Evolutionary conservation across 2,797 vertebrate species (phyloP).

Genomic region (Rhynchonycteris naso): DNA sequence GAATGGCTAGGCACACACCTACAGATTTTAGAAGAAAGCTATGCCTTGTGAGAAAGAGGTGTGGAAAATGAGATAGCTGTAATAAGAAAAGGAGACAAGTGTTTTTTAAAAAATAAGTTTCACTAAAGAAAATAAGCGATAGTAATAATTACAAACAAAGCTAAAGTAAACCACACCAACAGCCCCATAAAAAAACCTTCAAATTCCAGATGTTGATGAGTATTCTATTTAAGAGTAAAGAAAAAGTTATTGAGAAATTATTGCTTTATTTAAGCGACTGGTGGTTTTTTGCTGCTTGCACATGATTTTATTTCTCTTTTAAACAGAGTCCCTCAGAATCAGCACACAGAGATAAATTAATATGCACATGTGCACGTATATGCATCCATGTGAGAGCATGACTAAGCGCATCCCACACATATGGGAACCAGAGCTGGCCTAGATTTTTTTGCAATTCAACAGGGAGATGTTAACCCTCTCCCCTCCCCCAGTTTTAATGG

Average conservation of each 20-base stretch:
- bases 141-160: constrained; percentile 15
- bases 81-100: constrained; percentile 12
- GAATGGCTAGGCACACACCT: constrained; percentile 80
- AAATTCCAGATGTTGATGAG: constrained; percentile 41
- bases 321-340: constrained; percentile 40
- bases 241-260: constrained; percentile 14
- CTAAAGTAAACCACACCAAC: constrained; percentile 27
- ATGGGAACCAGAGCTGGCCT: constrained; percentile 68
- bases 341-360: constrained; percentile 22
- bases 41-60: constrained; percentile 59
- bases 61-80: not conserved
- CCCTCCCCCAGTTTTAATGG: constrained; percentile 39
- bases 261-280: constrained; percentile 40
- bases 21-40: constrained; percentile 80
- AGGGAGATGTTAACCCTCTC: constrained; percentile 39
- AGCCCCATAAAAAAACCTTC: not conserved
- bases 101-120: constrained; percentile 12
- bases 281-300: constrained; percentile 44
- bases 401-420: constrained; percentile 67
- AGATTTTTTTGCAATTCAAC: constrained; percentile 66
- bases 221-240: constrained; percentile 52
- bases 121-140: constrained; percentile 20
- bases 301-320: constrained; percentile 62
- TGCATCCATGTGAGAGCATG: constrained; percentile 67
- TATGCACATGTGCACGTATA: not conserved